Evolutionary conservation across 2,113 vertebrate species (phyloP).

Genomic region (Cyprinodon variegatus): DNA sequence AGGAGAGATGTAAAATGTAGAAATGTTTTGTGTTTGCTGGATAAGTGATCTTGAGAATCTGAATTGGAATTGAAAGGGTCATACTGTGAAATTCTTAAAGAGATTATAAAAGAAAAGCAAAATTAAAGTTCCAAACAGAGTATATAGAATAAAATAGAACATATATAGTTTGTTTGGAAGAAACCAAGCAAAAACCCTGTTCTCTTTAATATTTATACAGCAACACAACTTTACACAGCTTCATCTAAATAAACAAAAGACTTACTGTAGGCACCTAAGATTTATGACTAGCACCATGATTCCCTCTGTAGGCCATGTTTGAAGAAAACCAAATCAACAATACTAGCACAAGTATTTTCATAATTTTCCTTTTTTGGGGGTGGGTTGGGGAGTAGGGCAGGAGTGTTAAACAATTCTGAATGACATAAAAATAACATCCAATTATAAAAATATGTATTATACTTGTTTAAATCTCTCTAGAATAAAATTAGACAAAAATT

Average conservation of each 20-base stretch:
- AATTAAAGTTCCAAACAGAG: too few relatives aligned
- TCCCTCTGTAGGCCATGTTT: too few relatives aligned
- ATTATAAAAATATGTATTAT: too few relatives aligned
- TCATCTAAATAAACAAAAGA: background rate
- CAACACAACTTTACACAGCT: background rate
- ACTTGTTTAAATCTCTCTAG: too few relatives aligned
- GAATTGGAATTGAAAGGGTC: background rate
- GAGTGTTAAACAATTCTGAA: too few relatives aligned
- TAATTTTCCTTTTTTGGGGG: too few relatives aligned
- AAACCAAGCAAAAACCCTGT: background rate
- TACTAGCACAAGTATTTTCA: too few relatives aligned
- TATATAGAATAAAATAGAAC: too few relatives aligned
- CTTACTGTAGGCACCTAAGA: background rate
- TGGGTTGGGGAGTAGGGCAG: too few relatives aligned
- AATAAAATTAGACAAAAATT: too few relatives aligned
- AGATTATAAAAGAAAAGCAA: background rate
- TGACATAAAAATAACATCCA: too few relatives aligned
- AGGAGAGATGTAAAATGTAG: background rate
- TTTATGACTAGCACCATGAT: background rate
- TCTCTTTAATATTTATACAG: background rate
- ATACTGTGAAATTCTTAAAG: background rate
- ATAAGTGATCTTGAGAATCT: background rate
- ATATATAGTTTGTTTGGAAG: background rate
- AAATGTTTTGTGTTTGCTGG: background rate
- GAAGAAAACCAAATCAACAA: too few relatives aligned